Evolutionary conservation across 2,888 invertebrate genomes (phyloP), one percentile per base, ranked within the genome.

Genomic region (Ichneumoninae sp.): DNA sequence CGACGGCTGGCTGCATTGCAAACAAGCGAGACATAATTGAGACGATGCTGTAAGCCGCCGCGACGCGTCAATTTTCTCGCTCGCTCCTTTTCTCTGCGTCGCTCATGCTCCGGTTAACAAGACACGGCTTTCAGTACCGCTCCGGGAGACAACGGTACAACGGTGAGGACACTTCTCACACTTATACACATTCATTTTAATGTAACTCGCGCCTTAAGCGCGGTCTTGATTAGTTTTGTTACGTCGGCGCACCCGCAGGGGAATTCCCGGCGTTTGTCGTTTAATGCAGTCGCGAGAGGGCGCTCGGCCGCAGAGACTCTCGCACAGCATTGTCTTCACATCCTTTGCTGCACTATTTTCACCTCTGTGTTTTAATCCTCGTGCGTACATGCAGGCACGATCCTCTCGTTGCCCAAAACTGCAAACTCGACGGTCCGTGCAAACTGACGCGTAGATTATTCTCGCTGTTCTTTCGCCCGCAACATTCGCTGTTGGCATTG

Each of bases 181-280:
- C 72, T 76, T 52, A 50, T 57, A 66, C 68, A 78, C 72, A 78
- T 79, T 78, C 69, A 78, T 78, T 82, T 68, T 40, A 78, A 79
- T 40, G 66, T 40, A 68, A 50, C 50, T 40, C 68, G 22, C 36
- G 47, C 47, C 62, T 62, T 33, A 33, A 40, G 30, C 30, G 60
- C 13, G 77, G 22, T 40, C 76, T 81, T 84, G 79, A 86, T 84
- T 84, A 84, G 86, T 84, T 86, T 82, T 82, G 86, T 86, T 84
- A 86, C 71, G 65, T 65, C 62, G 69, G 65, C 50, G 62, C 22
- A 33, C 70, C 44, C 47, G 26, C 26, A 36, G 19, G 71, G 77
- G 60, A 83, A 76, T 72, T n/a, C 71, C 66, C 47, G 33, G 30
- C 19, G 44, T 77, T 77, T 68, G 44, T 77, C 44, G 40, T 68